These are phyloP conservation scores for Agapetus fuscipes DNA, from an alignment of 2,888 invertebrate genomes.

Conservation along the genomic window DNA sequence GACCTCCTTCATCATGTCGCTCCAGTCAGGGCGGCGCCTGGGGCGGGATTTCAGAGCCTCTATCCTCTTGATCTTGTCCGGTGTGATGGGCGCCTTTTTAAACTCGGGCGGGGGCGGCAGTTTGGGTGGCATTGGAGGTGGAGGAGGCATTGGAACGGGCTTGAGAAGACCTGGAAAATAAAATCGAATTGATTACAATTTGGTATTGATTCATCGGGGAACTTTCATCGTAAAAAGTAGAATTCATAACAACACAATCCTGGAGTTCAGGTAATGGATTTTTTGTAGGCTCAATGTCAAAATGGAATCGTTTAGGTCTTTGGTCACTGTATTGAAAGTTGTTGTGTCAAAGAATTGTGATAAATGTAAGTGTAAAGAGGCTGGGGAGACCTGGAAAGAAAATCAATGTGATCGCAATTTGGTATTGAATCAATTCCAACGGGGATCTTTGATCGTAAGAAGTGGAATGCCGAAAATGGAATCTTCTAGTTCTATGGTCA, in stretches of 20 bases:
- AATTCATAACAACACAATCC: constrained; percentile 7
- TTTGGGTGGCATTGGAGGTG: constrained; percentile 63
- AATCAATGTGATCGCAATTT: no score
- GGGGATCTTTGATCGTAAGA: no score
- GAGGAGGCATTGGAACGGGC: constrained; percentile 52
- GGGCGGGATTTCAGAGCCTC: constrained; percentile 70
- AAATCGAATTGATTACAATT: no score
- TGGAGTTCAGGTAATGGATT: no score
- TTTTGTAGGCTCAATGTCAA: no score
- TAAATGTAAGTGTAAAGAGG: neutral
- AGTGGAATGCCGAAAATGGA: no score
- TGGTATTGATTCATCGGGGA: no score
- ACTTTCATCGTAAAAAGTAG: no score
- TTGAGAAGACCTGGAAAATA: constrained; percentile 35
- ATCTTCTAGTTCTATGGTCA: no score
- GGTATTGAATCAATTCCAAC: no score
- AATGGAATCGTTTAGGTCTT: no score
- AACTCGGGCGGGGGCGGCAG: constrained; percentile 50
- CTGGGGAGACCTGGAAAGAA: no score
- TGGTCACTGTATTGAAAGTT: neutral
- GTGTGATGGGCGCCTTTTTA: constrained; percentile 49
- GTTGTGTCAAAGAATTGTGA: neutral
- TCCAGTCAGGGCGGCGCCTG: constrained; percentile 79
- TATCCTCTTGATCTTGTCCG: constrained; percentile 53
- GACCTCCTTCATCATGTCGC: constrained; percentile 85